phyloP scores from a whole-genome alignment of 2,888 invertebrate genomes.

The Bugulina stolonifera region DNA sequence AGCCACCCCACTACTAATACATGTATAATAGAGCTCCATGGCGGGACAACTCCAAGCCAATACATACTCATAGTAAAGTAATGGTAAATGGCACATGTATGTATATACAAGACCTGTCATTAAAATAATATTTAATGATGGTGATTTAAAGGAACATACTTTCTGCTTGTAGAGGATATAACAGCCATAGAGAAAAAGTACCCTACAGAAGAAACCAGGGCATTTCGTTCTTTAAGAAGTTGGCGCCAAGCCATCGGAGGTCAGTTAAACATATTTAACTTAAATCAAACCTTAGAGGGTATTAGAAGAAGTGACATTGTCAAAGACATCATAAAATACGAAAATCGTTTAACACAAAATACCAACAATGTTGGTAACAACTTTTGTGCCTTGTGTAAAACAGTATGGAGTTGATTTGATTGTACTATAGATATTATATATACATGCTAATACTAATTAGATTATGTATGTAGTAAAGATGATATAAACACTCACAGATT shows the following conservation, averaged over 20 bases:
- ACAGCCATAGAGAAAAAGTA: not conserved
- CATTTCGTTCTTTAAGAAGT: not conserved
- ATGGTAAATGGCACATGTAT: too few relatives aligned
- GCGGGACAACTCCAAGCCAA: too few relatives aligned
- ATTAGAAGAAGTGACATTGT: constrained; percentile 3
- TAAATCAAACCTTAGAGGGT: not conserved
- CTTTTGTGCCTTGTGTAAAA: not conserved
- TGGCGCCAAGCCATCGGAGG: constrained; percentile 8
- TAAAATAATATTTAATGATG: too few relatives aligned
- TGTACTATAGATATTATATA: too few relatives aligned
- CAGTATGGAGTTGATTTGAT: not conserved
- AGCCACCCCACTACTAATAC: too few relatives aligned
- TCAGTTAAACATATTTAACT: not conserved
- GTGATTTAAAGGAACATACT: too few relatives aligned
- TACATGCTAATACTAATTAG: too few relatives aligned
- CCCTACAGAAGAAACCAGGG: not conserved
- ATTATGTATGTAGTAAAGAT: too few relatives aligned
- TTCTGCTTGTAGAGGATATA: constrained; percentile 3
- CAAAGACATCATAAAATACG: not conserved
- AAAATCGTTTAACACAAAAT: not conserved
- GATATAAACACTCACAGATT: too few relatives aligned
- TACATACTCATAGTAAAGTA: too few relatives aligned
- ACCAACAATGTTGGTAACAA: not conserved
- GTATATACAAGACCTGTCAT: too few relatives aligned
- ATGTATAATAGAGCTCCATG: too few relatives aligned